A percentile compares a stretch with the other conserved stretches of the same genome.
Conservation (phyloP, 2,888 invertebrate genomes). For the Heliconius aoede region DNA sequence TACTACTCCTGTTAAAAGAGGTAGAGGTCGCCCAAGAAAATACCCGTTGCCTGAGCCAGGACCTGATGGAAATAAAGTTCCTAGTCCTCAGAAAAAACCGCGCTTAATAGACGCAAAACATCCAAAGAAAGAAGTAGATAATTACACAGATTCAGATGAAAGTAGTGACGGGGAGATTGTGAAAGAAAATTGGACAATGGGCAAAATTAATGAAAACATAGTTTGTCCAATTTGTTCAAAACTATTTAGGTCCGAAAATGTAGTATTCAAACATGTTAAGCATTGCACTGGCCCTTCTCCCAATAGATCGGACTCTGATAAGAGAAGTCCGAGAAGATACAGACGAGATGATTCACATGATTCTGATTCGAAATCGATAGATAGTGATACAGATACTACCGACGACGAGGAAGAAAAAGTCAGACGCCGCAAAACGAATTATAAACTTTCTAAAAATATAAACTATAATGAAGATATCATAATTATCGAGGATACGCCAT, state of each 20-base stretch:
- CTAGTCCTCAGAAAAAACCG: conserved; percentile 72
- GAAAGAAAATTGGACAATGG: conserved; percentile 80
- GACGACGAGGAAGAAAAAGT: conserved; percentile 60
- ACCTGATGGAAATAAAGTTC: conserved; percentile 53
- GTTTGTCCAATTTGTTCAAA: conserved; percentile 80
- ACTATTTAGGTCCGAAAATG: conserved; percentile 79
- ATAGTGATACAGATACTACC: conserved; percentile 61
- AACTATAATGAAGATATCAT: conserved; percentile 62
- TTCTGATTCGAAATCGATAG: conserved; percentile 61
- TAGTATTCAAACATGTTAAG: conserved; percentile 81
- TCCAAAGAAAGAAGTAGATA: conserved; percentile 48
- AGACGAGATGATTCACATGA: conserved; percentile 61
- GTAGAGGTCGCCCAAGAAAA: conserved; percentile 76
- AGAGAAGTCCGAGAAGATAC: conserved; percentile 62
- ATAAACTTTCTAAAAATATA: conserved; percentile 54
- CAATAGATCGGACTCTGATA: conserved; percentile 73
- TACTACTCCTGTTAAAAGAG: conserved; percentile 71
- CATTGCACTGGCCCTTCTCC: conserved; percentile 80
- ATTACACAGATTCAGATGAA: conserved; percentile 60
- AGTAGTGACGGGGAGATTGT: conserved; percentile 63
- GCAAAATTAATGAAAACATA: conserved; percentile 81
- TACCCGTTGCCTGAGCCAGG: conserved; percentile 69
- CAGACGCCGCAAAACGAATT: conserved; percentile 64
- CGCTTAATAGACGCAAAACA: conserved; percentile 64
- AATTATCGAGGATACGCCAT: conserved; percentile 66